Conservation (phyloP, 2,113 vertebrate species). For the Crypturellus undulatus region DNA sequence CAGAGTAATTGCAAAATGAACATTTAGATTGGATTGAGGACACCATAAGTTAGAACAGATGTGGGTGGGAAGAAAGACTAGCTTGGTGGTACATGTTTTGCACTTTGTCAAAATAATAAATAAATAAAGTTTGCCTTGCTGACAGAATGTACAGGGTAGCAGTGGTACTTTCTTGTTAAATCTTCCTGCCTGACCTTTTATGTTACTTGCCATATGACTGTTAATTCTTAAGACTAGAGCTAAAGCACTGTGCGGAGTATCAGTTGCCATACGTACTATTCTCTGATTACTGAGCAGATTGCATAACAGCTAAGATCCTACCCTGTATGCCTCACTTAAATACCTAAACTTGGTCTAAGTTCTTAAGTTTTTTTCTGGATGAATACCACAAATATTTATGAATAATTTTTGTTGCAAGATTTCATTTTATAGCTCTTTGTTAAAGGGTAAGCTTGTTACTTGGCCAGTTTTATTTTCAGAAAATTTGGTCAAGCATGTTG, state of each 20-base stretch:
- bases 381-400: not conserved
- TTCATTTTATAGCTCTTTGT: not conserved
- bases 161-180: conserved; percentile 11
- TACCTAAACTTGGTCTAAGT: not conserved
- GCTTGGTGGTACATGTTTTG: not conserved
- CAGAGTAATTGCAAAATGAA: conserved; percentile 57
- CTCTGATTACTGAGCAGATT: not conserved
- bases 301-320: not conserved
- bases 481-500: not conserved
- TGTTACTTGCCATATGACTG: not conserved
- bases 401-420: not conserved
- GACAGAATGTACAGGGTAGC: not conserved
- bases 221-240: not conserved
- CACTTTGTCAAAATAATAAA: conserved; percentile 23
- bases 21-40: conserved; percentile 49
- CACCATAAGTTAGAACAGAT: conserved; percentile 15
- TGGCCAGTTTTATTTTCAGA: not conserved
- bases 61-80: conserved; percentile 9
- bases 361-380: not conserved
- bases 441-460: not conserved
- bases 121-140: not conserved
- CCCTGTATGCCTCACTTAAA: not conserved
- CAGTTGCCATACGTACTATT: not conserved
- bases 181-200: not conserved
- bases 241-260: not conserved